phyloP scores from a whole-genome alignment of 2,888 invertebrate species.

The Cheilosia vulpina region DNA sequence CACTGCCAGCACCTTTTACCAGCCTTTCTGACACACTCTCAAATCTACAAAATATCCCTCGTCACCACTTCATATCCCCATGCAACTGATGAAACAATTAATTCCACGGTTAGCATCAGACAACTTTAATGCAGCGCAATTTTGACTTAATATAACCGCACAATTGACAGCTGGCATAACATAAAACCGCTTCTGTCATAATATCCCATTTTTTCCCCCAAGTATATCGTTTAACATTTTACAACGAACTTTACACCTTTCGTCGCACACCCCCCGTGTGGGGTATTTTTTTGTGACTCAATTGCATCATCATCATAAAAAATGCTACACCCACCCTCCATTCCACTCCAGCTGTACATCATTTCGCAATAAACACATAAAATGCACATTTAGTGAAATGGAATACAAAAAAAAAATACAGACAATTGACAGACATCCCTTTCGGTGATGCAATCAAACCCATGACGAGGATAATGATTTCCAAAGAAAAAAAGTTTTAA shows the following conservation, averaged over 20 bases:
- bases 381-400: conserved; percentile 42
- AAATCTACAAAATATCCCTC: no score
- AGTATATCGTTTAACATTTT: neutral
- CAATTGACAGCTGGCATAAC: conserved; percentile 37
- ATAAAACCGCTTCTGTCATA: neutral
- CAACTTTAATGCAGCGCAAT: neutral
- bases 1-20: no score
- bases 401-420: conserved; percentile 25
- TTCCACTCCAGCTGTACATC: neutral
- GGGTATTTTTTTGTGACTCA: conserved; percentile 7
- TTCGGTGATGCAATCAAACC: conserved; percentile 33
- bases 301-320: conserved; percentile 7
- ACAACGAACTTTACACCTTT: conserved; percentile 12
- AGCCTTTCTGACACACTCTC: no score
- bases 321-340: neutral
- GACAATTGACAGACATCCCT: conserved; percentile 63
- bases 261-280: neutral
- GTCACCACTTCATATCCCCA: no score
- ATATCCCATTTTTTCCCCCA: neutral
- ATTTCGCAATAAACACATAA: conserved; percentile 34
- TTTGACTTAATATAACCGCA: conserved; percentile 6
- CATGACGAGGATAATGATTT: conserved; percentile 24
- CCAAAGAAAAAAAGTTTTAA: conserved; percentile 6
- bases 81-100: neutral
- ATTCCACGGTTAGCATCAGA: neutral